Percentiles rank a stretch among this genome's conserved stretches.
These are phyloP conservation scores for Leucophora obtusa DNA, from an alignment of 2,888 invertebrate genomes.

Conservation along the genomic window DNA sequence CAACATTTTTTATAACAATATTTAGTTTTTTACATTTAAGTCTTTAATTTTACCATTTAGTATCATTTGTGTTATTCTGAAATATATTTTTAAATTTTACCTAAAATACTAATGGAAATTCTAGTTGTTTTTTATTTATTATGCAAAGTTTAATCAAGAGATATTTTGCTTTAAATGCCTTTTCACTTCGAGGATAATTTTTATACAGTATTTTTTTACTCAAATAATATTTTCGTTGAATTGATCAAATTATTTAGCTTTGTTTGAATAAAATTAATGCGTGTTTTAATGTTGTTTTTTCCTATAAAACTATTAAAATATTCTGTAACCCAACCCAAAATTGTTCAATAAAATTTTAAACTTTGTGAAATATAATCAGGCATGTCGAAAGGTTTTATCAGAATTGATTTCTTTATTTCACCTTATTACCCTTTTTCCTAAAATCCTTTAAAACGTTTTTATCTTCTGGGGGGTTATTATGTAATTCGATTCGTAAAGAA, in stretches of 20 bases:
- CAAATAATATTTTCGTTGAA: constrained; percentile 16
- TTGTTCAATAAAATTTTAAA: too few relatives aligned
- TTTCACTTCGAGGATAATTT: constrained; percentile 17
- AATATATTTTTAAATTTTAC: not conserved
- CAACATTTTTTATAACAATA: constrained; percentile 31
- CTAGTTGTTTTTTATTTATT: constrained; percentile 3
- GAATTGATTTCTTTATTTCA: too few relatives aligned
- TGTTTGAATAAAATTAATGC: too few relatives aligned
- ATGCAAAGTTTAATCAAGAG: constrained; percentile 16
- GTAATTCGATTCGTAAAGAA: too few relatives aligned
- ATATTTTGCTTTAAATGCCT: constrained; percentile 26
- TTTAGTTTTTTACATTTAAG: constrained; percentile 16
- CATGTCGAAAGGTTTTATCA: too few relatives aligned
- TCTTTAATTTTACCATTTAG: constrained; percentile 24
- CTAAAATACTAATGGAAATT: constrained; percentile 27
- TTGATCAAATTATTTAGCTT: not conserved
- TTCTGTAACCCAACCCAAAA: too few relatives aligned
- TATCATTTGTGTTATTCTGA: constrained; percentile 7
- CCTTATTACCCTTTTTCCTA: too few relatives aligned
- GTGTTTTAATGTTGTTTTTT: not conserved
- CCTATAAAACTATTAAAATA: too few relatives aligned
- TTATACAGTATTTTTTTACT: not conserved
- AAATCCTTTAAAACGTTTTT: too few relatives aligned
- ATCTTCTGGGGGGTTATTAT: too few relatives aligned
- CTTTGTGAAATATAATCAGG: too few relatives aligned